Evolutionary conservation across 2,113 vertebrate genomes (phyloP).

Genomic region (Psittacula cyanocephala): DNA sequence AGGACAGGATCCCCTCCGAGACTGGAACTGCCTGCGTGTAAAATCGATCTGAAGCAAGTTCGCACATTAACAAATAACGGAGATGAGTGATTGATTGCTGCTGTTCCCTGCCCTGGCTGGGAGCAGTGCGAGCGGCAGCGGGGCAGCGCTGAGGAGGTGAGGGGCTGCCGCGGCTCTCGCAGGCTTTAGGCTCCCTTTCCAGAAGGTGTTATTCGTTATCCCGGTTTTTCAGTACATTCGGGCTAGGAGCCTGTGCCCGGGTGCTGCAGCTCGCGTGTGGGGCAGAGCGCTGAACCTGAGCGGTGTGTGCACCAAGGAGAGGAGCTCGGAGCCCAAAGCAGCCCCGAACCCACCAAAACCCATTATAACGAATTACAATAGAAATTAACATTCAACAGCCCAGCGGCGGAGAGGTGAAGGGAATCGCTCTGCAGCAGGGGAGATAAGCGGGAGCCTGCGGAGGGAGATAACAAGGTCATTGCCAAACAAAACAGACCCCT

Average conservation of each 20-base stretch:
- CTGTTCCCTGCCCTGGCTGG: neutral
- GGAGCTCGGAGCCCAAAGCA: neutral
- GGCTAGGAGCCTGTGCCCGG: accelerated
- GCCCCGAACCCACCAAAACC: neutral
- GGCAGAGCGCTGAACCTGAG: neutral
- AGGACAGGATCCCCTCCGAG: neutral
- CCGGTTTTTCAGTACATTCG: neutral
- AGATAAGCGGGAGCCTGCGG: constrained; percentile 61
- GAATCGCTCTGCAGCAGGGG: constrained; percentile 56
- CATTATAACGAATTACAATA: neutral
- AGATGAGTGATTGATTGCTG: neutral
- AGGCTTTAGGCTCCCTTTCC: neutral
- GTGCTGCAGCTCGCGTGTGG: accelerated
- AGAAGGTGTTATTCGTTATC: neutral
- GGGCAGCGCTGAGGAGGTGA: neutral
- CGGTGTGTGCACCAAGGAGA: neutral
- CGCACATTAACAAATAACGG: neutral
- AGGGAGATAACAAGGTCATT: constrained; percentile 58
- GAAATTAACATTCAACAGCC: constrained; percentile 65
- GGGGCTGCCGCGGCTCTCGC: accelerated
- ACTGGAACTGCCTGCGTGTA: neutral
- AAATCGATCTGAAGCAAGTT: neutral
- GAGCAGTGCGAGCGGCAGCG: neutral
- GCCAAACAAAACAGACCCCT: neutral
- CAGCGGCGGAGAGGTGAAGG: neutral